phyloP scores from a whole-genome alignment of 2,113 vertebrate genomes.

The Hemiscyllium ocellatum region DNA sequence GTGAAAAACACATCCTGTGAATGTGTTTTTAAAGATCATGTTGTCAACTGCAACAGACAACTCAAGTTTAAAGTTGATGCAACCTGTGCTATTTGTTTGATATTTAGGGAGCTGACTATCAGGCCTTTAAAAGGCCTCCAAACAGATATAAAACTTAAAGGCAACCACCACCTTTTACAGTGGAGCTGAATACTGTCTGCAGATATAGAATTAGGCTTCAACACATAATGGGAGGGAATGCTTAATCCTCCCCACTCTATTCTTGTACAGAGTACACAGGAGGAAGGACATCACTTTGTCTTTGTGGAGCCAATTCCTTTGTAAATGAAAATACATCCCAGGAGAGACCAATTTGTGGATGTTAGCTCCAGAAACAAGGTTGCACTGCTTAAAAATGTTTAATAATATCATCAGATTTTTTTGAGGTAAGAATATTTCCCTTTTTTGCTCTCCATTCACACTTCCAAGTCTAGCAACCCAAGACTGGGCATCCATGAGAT shows the following conservation, averaged over 20 bases:
- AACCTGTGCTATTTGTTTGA: too few species aligned
- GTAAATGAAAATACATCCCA: not conserved
- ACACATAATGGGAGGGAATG: not conserved
- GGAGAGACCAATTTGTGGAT: not conserved
- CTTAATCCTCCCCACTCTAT: too few species aligned
- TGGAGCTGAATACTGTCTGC: not conserved
- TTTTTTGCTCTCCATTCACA: not conserved
- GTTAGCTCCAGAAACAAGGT: not conserved
- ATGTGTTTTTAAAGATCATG: too few species aligned
- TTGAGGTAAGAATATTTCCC: not conserved
- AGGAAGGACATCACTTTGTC: not conserved
- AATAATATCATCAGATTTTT: too few species aligned
- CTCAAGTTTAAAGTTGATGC: too few species aligned
- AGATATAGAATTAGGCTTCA: not conserved
- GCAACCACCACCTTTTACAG: not conserved
- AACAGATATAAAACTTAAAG: not conserved
- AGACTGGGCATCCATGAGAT: too few species aligned
- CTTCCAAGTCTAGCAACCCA: not conserved
- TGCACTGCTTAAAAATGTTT: too few species aligned
- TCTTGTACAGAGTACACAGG: not conserved
- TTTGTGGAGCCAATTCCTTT: not conserved
- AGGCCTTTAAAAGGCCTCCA: not conserved
- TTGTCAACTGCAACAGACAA: too few species aligned
- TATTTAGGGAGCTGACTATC: too few species aligned
- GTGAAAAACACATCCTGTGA: too few species aligned